Base-by-base conservation (phyloP, 2,888 invertebrate species). In the Dolichomitus sp. region DNA sequence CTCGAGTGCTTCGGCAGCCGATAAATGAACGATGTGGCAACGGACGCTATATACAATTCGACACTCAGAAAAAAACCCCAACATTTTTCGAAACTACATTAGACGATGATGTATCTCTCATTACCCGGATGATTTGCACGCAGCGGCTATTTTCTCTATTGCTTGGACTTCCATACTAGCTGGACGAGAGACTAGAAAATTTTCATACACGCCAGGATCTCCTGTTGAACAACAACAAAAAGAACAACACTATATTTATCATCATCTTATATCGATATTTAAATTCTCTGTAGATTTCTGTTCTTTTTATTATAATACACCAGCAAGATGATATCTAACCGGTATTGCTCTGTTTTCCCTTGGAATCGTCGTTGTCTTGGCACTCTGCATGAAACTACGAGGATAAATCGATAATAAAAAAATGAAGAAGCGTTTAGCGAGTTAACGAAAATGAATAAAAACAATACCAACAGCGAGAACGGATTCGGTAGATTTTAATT, bases 331-430 rank as follows among this genome's bases (percentile, higher is more conserved):
- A 37, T 57, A 77, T 33, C 59, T 70, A 37, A 76, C 57, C 65
- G 14, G 33, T 82, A 61, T 81, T 80, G 50, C 57, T 4, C 42
- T 2, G 65, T 42, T 69, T 69, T n/a, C 11, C 37, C 19, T n/a
- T 19, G 2, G 37, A 27, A 5, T 85, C 84, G 4, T 94, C 94
- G 95, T 95, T 95, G 52, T 95, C 89, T 93, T 97, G 97, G 3
- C 97, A 90, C 93, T 97, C 97, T 2, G 97, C 97, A 88, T 97
- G 97, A 89, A 97, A 96, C 97, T 97, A 91, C 59, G 94, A 94
- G 72, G 57, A 83, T 84, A 68, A 27, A 72, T 9, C 2, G 11
- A n/a, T 17, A 23, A 23, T 27, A 6, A 42, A 66, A 33, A 69
- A 74, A 59, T 14, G 6, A n/a, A 42, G n/a, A 57, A 61, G 57